A percentile compares a stretch with the other conserved stretches of the same genome.
Conservation (phyloP, 1,140 invertebrate species). For the Lerema accius region DNA sequence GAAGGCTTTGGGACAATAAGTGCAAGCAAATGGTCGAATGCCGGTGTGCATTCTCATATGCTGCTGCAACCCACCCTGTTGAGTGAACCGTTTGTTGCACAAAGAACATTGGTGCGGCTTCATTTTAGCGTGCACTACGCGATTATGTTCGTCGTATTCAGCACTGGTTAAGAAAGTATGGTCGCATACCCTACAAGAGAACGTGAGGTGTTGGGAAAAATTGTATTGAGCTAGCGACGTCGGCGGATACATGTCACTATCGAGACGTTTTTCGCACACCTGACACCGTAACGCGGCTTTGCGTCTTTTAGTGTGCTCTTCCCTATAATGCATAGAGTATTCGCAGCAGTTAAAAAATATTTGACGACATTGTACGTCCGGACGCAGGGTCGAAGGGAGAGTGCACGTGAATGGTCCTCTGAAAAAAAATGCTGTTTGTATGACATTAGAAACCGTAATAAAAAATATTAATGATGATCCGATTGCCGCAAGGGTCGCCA, state of each 20-base stretch:
- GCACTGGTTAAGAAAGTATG: slow-evolving; percentile 73
- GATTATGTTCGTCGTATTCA: slow-evolving; percentile 78
- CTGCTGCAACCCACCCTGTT: slow-evolving; percentile 75
- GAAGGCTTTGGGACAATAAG: slow-evolving; percentile 92
- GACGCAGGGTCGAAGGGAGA: slow-evolving; percentile 53
- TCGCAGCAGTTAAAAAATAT: slow-evolving; percentile 78
- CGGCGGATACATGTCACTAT: slow-evolving; percentile 51
- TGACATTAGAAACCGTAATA: no score
- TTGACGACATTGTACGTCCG: slow-evolving; percentile 65
- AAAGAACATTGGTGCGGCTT: slow-evolving; percentile 75
- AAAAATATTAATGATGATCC: no score
- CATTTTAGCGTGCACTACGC: slow-evolving; percentile 78
- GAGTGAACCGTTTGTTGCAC: slow-evolving; percentile 77
- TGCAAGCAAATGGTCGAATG: slow-evolving; percentile 93
- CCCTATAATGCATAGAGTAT: slow-evolving; percentile 75
- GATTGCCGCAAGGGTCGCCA: no score
- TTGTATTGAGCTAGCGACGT: slow-evolving; percentile 35
- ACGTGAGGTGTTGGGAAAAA: slow-evolving; percentile 35
- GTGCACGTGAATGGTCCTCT: slow-evolving; percentile 77
- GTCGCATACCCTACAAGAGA: slow-evolving; percentile 71
- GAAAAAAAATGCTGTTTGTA: slow-evolving; percentile 20
- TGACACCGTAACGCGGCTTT: slow-evolving; percentile 75
- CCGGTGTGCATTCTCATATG: slow-evolving; percentile 86
- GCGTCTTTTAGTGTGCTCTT: slow-evolving; percentile 74
- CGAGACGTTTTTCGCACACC: slow-evolving; percentile 76